Conservation (phyloP, 2,888 invertebrate species). For the Drosophila neonasuta region DNA sequence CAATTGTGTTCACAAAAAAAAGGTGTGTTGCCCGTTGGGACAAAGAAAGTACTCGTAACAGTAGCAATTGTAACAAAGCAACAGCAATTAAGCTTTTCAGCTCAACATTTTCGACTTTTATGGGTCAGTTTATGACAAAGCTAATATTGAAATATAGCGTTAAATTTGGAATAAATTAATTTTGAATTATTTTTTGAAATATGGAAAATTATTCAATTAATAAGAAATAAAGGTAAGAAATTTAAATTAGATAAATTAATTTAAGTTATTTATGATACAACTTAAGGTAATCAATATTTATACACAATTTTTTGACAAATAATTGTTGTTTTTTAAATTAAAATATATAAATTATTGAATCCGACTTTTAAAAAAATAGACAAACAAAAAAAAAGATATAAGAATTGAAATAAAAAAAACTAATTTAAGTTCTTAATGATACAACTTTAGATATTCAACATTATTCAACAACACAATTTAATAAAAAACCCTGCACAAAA, state of each 20-base stretch:
- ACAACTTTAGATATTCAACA: no score
- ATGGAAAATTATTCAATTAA: background rate
- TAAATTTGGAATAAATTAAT: background rate
- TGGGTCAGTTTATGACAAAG: background rate
- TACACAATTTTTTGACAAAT: background rate
- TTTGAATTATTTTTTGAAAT: background rate
- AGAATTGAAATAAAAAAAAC: no score
- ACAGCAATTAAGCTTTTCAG: conserved; percentile 8
- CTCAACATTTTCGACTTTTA: conserved; percentile 4
- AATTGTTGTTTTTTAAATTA: no score
- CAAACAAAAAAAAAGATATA: no score
- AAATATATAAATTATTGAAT: no score
- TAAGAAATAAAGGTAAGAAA: background rate
- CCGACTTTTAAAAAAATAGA: no score
- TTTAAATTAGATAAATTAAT: background rate
- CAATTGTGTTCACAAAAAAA: conserved; percentile 42
- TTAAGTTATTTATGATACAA: no score
- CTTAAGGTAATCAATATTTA: no score
- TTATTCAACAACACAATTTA: no score
- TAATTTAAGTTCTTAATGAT: no score
- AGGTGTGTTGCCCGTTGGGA: conserved; percentile 25
- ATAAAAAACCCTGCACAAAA: no score
- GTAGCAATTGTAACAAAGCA: conserved; percentile 23
- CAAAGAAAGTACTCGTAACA: conserved; percentile 25
- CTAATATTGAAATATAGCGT: background rate